These are phyloP conservation scores for Linurgus olivaceus DNA, from an alignment of 2,797 vertebrate genomes.

Conservation along the genomic window DNA sequence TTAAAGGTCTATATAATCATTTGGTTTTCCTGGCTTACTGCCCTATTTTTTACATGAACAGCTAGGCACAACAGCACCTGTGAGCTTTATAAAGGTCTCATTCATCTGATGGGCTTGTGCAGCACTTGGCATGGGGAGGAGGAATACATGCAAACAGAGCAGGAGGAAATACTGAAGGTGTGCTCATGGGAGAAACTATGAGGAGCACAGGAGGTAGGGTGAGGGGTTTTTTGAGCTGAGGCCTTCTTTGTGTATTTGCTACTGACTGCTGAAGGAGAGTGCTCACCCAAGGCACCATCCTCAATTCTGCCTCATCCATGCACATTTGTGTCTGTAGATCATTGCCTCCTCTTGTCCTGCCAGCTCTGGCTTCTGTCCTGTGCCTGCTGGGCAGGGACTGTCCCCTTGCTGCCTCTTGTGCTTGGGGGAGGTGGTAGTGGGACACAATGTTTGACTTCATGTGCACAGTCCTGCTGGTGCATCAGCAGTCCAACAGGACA, in stretches of 20 bases:
- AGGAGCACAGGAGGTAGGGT: accelerated
- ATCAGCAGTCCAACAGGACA: background rate
- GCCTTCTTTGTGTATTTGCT: background rate
- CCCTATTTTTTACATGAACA: constrained; percentile 14
- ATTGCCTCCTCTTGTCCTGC: background rate
- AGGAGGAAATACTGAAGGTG: background rate
- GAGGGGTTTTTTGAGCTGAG: background rate
- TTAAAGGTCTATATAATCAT: background rate
- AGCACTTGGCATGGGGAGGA: background rate
- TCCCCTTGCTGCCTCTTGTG: accelerated
- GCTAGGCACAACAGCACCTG: constrained; percentile 34
- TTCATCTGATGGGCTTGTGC: constrained; percentile 24
- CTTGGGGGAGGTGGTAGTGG: background rate
- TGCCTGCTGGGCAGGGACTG: background rate
- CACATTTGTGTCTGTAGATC: background rate
- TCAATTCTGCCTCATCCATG: accelerated
- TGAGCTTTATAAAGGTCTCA: constrained; percentile 49
- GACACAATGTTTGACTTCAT: accelerated
- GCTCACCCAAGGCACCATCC: background rate
- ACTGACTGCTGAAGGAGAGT: background rate
- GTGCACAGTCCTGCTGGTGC: accelerated
- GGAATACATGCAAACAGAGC: background rate
- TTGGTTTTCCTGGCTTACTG: constrained; percentile 12
- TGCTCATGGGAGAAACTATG: background rate
- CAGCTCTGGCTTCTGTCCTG: background rate